phyloP scores from a whole-genome alignment of 1,140 invertebrate species.

The Yoshiicerus persimilis region DNA sequence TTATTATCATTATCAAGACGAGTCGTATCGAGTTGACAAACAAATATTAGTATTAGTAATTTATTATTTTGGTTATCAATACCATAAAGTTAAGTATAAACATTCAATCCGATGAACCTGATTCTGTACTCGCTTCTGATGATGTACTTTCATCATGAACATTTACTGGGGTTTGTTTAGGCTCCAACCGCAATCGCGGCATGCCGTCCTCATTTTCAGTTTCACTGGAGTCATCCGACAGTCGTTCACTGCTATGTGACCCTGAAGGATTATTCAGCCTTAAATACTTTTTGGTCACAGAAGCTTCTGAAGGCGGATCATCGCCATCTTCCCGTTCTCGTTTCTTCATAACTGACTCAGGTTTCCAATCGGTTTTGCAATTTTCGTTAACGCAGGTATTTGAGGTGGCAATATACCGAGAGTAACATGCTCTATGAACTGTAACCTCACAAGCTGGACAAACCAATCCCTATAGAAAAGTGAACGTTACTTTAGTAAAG shows the following conservation, averaged over 20 bases:
- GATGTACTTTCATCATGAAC: neutral
- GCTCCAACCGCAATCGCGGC: conserved; percentile 26
- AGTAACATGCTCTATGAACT: neutral
- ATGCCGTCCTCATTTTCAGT: conserved; percentile 14
- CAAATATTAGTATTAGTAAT: too few relatives aligned
- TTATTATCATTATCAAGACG: too few relatives aligned
- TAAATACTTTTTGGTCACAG: neutral
- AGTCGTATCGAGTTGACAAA: too few relatives aligned
- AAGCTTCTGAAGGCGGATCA: neutral
- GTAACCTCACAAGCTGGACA: neutral
- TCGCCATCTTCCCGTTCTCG: neutral
- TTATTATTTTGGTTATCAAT: neutral
- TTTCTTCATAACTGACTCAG: neutral
- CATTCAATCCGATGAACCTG: neutral
- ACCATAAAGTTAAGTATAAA: neutral
- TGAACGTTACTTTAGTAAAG: neutral
- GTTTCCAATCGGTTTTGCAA: neutral
- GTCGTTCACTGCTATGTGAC: neutral
- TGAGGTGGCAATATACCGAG: neutral
- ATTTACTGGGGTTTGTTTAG: neutral
- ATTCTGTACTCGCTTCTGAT: neutral
- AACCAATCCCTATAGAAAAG: neutral
- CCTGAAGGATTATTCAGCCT: neutral
- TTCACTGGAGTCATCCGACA: neutral
- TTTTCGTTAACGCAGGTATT: neutral